A percentile compares a stretch with the other conserved stretches of the same genome.
Evolutionary conservation across 2,888 invertebrate species (phyloP).

Genomic region (Chloroclysta siterata): DNA sequence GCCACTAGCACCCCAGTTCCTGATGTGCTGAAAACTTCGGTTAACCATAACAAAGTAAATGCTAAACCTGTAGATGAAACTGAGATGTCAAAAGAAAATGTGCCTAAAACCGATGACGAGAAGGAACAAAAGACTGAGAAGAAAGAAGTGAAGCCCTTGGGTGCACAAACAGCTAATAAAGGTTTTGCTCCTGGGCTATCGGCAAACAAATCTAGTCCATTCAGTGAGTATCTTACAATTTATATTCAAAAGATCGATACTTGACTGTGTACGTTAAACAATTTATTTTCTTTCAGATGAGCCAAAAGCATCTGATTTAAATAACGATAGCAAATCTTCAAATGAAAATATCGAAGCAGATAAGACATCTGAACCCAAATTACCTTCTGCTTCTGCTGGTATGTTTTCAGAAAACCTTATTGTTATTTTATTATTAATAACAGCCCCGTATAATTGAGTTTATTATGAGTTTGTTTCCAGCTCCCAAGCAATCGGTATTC

Average conservation of each 20-base stretch:
- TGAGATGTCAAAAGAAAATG: conserved; percentile 58
- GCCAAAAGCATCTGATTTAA: conserved; percentile 44
- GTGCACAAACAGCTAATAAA: conserved; percentile 48
- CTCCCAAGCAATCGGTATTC: conserved; percentile 45
- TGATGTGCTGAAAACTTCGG: conserved; percentile 52
- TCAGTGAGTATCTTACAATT: conserved; percentile 46
- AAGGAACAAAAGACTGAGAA: conserved; percentile 45
- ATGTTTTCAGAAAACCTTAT: conserved; percentile 2
- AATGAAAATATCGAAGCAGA: conserved; percentile 41
- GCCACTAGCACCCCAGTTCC: conserved; percentile 52
- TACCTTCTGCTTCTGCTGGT: conserved; percentile 35
- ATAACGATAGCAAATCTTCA: conserved; percentile 28
- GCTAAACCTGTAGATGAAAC: conserved; percentile 52
- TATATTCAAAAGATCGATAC: neutral
- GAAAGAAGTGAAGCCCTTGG: conserved; percentile 58
- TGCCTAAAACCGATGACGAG: conserved; percentile 35
- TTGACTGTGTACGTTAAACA: neutral
- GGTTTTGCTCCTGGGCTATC: conserved; percentile 44
- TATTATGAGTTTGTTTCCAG: conserved; percentile 45
- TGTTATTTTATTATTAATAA: too few relatives aligned
- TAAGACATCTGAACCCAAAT: conserved; percentile 38
- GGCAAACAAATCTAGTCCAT: conserved; percentile 39
- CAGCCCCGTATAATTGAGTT: neutral
- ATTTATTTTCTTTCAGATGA: conserved; percentile 38
- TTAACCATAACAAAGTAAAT: conserved; percentile 38